Evolutionary conservation across 2,888 invertebrate species (phyloP), one percentile per base, ranked within the genome.

Genomic region (Sminthurides aquaticus): DNA sequence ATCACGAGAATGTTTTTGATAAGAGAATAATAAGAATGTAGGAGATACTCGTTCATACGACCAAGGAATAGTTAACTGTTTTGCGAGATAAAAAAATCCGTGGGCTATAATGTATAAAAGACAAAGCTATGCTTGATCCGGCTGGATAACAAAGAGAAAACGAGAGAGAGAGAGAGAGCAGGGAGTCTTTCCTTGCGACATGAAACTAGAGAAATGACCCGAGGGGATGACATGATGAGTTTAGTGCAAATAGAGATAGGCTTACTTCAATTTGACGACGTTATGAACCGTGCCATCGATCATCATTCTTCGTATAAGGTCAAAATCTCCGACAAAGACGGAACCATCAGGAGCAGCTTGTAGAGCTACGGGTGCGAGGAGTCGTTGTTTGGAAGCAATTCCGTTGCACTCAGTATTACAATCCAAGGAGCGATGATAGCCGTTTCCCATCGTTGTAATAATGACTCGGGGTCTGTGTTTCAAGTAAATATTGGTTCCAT

Each of bases 301-400:
- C 75, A 86, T 84, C 71, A 95, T 88, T 76, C 91, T 87, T 57
- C 95, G 84, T 66, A 96, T 90, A 27, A 94, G 86, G 80, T 97
- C 95, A 78, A 94, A 96, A 80, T 97, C 97, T 1, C 96, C 96
- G 0, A 97, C 91, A 77, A 90, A 97, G 27, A 99, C 84, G 54
- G 92, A 88, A 25, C 98, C 98, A 78, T 96, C 96, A 0, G 94
- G 86, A 0, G 92, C 90, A 0, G 92, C 87, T 0, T 95, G 90
- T 27, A 99, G 80, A 0, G 97, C 93, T 0, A 95, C 93, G 0
- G 98, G 97, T 0, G 95, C 93, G 66, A 96, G 81, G 0, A 98
- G 83, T 27, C 91, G 83, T 79, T 91, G 87, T 75, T 88, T 87
- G 57, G 85, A 81, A 3, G 91, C 91, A 52, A 87, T 80, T 0